A percentile compares a stretch with the other conserved stretches of the same genome.
Conservation (phyloP, 2,113 vertebrate species). For the Odontesthes bonariensis region DNA sequence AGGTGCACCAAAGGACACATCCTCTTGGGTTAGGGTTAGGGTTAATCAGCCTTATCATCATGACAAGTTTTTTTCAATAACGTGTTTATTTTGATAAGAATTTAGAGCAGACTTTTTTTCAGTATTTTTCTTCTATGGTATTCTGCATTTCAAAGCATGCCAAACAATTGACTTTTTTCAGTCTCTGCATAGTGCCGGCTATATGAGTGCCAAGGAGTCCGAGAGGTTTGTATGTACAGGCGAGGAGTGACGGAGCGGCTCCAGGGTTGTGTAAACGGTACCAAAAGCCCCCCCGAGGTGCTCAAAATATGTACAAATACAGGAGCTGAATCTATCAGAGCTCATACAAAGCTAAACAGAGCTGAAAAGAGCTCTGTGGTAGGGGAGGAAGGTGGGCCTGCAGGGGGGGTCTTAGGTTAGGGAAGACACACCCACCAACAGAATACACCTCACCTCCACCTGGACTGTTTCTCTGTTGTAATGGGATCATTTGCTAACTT, state of each 20-base stretch:
- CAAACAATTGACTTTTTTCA: conserved; percentile 64
- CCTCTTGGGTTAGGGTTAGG: no score
- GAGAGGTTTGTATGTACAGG: conserved; percentile 79
- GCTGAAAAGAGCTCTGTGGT: conserved; percentile 63
- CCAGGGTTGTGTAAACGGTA: conserved; percentile 74
- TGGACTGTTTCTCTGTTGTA: conserved; percentile 13
- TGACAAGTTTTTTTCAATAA: conserved; percentile 50
- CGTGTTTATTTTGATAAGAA: conserved; percentile 70
- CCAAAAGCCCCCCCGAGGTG: conserved; percentile 49
- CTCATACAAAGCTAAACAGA: conserved; percentile 63
- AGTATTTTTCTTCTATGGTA: conserved; percentile 80
- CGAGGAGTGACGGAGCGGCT: conserved; percentile 64
- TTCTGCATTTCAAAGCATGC: conserved; percentile 89
- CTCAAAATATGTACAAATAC: conserved; percentile 77
- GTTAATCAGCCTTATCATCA: conserved; percentile 25
- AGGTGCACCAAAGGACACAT: conserved; percentile 79
- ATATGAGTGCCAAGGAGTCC: conserved; percentile 80
- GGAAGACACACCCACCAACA: conserved; percentile 3
- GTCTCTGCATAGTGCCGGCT: conserved; percentile 88
- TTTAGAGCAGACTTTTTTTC: conserved; percentile 76
- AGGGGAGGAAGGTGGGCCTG: conserved; percentile 41
- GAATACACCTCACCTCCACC: not conserved
- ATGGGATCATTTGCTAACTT: conserved; percentile 49
- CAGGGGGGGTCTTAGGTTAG: conserved; percentile 14
- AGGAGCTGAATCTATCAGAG: conserved; percentile 41